Percentiles rank a stretch among this genome's conserved stretches.
phyloP scores from a whole-genome alignment of 2,797 vertebrate species.

The Rhabdophis nuchalis region DNA sequence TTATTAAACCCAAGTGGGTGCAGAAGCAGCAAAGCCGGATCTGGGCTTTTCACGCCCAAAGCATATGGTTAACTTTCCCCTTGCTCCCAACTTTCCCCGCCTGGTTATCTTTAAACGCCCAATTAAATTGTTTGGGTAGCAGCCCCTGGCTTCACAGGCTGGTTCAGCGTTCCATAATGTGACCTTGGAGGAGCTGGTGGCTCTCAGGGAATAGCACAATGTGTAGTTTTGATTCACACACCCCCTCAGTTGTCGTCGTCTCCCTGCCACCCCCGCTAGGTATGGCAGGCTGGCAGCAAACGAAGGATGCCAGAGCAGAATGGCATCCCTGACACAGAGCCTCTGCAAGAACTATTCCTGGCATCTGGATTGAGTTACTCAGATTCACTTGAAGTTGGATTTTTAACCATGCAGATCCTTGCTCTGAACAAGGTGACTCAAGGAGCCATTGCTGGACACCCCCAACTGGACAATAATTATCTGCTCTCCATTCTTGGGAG shows the following conservation, averaged over 20 bases:
- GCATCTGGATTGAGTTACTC: background rate
- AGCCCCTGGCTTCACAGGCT: background rate
- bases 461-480: background rate
- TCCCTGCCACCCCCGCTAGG: no score
- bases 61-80: background rate
- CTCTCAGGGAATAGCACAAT: background rate
- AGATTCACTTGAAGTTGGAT: background rate
- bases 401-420: background rate
- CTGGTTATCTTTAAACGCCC: background rate
- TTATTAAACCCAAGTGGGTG: background rate
- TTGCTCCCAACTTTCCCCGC: background rate
- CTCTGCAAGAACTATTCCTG: background rate
- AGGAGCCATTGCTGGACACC: background rate
- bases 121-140: background rate
- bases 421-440: background rate
- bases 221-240: background rate
- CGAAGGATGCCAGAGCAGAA: no score
- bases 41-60: background rate
- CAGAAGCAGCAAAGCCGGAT: background rate
- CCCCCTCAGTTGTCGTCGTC: background rate
- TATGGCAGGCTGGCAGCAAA: no score
- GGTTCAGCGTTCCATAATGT: background rate
- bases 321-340: background rate
- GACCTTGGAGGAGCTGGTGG: background rate
- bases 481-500: background rate